Percentiles rank a stretch among this genome's conserved stretches.
phyloP scores from a whole-genome alignment of 1,140 invertebrate genomes.

The Ladona fulva region DNA sequence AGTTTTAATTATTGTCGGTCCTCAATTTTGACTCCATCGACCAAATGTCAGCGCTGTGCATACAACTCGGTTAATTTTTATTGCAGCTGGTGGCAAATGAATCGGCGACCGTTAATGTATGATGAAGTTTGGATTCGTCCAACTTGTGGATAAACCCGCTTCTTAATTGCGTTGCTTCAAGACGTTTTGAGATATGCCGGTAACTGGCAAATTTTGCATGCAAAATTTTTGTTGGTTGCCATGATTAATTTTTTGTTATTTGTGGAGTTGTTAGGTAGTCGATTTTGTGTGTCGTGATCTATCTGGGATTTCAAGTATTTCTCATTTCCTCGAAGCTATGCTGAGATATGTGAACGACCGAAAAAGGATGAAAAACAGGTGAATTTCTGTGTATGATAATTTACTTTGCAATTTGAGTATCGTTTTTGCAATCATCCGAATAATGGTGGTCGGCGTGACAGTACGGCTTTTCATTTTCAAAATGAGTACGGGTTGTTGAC shows the following conservation, averaged over 20 bases:
- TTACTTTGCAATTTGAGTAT: background rate
- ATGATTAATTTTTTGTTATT: background rate
- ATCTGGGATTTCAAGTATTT: no score
- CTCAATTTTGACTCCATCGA: no score
- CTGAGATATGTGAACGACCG: no score
- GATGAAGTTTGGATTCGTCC: background rate
- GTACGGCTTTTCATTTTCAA: background rate
- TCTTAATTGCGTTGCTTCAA: background rate
- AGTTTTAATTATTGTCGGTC: no score
- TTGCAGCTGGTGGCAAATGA: background rate
- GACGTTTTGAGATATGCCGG: background rate
- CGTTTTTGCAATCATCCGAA: background rate
- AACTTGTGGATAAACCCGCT: background rate
- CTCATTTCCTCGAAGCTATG: no score
- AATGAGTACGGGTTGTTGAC: background rate
- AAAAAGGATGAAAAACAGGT: no score
- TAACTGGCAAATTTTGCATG: background rate
- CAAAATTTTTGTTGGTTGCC: background rate
- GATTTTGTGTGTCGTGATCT: no score
- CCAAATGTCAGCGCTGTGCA: background rate
- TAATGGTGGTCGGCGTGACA: background rate
- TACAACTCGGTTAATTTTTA: background rate
- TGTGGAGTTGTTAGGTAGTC: no score
- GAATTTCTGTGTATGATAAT: no score
- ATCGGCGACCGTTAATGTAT: background rate